Evolutionary conservation across 2,797 vertebrate species (phyloP).

Genomic region (Ambastaia sidthimunki): DNA sequence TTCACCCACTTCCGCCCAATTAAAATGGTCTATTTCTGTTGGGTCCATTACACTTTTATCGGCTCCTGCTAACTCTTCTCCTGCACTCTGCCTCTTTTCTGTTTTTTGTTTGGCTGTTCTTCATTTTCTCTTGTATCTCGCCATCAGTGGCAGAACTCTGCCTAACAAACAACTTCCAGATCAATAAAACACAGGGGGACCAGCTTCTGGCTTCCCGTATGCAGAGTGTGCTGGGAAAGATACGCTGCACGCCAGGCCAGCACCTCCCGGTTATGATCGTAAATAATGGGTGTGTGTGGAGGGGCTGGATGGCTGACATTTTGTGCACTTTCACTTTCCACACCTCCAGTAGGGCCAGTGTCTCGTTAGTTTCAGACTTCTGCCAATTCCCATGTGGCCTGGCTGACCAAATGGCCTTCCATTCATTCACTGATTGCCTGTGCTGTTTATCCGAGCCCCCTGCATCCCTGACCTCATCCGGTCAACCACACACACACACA

Average conservation of each 20-base stretch:
- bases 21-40: constrained; percentile 60
- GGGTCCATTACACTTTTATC: constrained; percentile 55
- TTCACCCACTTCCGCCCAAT: constrained; percentile 60
- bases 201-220: constrained; percentile 55
- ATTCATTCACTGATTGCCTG: constrained; percentile 19
- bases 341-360: constrained; percentile 23
- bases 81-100: constrained; percentile 35
- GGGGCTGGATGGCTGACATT: neutral
- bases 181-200: constrained; percentile 51
- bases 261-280: constrained; percentile 23
- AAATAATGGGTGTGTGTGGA: constrained; percentile 40
- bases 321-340: constrained; percentile 24
- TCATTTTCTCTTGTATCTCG: neutral
- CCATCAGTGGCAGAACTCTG: constrained; percentile 38
- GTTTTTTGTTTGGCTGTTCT: constrained; percentile 30
- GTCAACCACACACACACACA: constrained; percentile 51
- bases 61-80: constrained; percentile 48
- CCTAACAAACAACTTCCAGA: constrained; percentile 41
- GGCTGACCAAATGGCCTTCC: constrained; percentile 64
- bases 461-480: constrained; percentile 33
- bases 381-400: constrained; percentile 23
- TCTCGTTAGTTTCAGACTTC: constrained; percentile 33
- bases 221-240: neutral
- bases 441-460: constrained; percentile 44
- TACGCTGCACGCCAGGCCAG: neutral